phyloP scores from a whole-genome alignment of 1,140 invertebrate genomes.

The Linepithema humile region DNA sequence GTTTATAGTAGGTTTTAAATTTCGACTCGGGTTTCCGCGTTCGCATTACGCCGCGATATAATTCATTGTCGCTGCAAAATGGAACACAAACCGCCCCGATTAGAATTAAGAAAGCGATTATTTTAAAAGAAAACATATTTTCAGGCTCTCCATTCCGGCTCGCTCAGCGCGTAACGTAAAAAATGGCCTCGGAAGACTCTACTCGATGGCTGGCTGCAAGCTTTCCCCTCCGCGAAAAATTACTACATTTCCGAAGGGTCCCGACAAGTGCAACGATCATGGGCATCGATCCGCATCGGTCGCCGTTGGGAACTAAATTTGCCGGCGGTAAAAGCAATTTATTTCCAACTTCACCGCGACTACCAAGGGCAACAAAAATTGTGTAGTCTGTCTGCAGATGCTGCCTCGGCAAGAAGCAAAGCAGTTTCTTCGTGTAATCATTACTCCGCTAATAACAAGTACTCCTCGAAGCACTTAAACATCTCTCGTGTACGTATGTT shows the following conservation, averaged over 20 bases:
- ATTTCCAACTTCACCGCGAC: constrained; percentile 30
- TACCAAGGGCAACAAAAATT: constrained; percentile 37
- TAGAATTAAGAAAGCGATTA: neutral
- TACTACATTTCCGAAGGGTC: neutral
- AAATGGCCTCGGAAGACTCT: constrained; percentile 1
- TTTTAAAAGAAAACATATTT: constrained; percentile 45
- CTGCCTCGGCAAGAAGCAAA: neutral
- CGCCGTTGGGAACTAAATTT: constrained; percentile 56
- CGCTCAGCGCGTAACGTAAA: constrained; percentile 26
- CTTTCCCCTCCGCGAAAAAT: constrained; percentile 31
- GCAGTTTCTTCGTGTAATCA: constrained; percentile 2
- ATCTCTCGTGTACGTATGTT: neutral
- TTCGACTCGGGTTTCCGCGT: too few relatives aligned
- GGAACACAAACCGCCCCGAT: neutral
- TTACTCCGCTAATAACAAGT: neutral
- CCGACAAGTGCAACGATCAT: constrained; percentile 54
- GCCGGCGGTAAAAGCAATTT: constrained; percentile 47
- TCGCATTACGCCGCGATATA: neutral
- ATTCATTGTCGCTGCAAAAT: neutral
- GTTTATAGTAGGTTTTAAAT: too few relatives aligned
- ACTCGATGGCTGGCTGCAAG: constrained; percentile 17
- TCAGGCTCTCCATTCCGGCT: neutral
- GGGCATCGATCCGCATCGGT: constrained; percentile 36
- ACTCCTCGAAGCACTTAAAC: neutral
- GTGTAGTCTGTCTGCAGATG: constrained; percentile 3